Percentiles rank a stretch among this genome's conserved stretches.
Conservation (phyloP, 1,140 invertebrate species). For the Wiebesia pumilae region DNA sequence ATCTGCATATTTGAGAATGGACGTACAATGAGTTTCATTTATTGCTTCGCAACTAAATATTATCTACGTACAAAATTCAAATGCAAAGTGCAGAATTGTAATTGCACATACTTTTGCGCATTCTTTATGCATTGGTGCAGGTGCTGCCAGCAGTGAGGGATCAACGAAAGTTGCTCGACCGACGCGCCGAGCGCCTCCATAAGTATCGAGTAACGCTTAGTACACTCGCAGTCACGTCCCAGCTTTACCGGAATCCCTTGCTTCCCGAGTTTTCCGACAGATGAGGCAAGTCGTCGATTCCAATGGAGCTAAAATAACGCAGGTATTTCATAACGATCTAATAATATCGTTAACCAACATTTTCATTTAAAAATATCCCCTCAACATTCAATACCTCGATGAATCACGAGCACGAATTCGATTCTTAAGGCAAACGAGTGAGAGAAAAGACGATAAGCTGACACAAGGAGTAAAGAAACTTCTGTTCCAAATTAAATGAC, state of each 20-base stretch:
- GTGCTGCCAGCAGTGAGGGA: constrained; percentile 43
- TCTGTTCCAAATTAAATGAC: neutral
- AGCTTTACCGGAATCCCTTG: neutral
- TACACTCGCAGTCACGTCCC: neutral
- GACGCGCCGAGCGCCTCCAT: neutral
- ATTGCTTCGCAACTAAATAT: too few relatives aligned
- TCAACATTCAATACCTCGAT: constrained; percentile 23
- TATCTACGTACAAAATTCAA: too few relatives aligned
- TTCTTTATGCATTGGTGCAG: neutral
- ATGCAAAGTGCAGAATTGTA: too few relatives aligned
- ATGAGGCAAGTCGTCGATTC: neutral
- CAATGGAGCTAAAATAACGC: constrained; percentile 36
- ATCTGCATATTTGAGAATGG: too few relatives aligned
- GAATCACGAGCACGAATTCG: constrained; percentile 23
- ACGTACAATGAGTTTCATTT: too few relatives aligned
- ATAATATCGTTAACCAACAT: constrained; percentile 50
- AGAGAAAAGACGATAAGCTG: neutral
- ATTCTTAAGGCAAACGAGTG: constrained; percentile 1
- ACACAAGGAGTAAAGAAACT: neutral
- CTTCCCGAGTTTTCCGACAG: neutral
- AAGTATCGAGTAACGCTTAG: neutral
- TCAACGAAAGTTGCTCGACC: neutral
- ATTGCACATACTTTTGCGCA: neutral
- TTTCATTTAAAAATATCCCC: constrained; percentile 40
- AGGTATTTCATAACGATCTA: constrained; percentile 44